Conservation (phyloP, 2,113 vertebrate genomes). For the Callocephalon fimbriatum region DNA sequence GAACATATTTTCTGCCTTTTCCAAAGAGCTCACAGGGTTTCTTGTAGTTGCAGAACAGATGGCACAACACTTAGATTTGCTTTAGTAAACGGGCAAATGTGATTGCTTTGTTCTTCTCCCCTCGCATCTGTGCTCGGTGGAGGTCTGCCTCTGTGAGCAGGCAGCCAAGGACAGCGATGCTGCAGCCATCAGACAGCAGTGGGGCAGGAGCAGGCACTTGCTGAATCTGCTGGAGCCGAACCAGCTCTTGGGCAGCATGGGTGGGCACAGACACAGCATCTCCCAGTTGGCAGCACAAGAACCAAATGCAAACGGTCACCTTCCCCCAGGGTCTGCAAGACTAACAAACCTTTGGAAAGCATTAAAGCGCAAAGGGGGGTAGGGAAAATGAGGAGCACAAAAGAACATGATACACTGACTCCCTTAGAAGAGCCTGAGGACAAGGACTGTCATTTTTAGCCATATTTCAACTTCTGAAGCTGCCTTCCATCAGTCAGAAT, state of each 20-base stretch:
- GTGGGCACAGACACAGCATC: background rate
- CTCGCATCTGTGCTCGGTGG: background rate
- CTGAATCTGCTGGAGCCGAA: background rate
- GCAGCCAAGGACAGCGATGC: background rate
- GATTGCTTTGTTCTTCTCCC: background rate
- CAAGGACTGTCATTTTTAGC: slow-evolving; percentile 2
- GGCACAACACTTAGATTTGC: background rate
- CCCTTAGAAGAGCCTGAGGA: slow-evolving; percentile 31
- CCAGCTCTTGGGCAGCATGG: fast-evolving
- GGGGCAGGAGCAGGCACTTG: fast-evolving
- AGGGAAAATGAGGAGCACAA: background rate
- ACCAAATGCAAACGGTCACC: fast-evolving
- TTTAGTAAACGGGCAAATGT: background rate
- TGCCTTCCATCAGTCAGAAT: slow-evolving; percentile 14
- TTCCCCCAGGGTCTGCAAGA: background rate
- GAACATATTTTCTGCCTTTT: background rate
- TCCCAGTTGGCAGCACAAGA: background rate
- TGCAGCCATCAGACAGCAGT: background rate
- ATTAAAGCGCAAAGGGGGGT: background rate
- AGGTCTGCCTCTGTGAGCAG: background rate
- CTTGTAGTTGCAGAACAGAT: slow-evolving; percentile 12
- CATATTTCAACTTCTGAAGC: slow-evolving; percentile 32
- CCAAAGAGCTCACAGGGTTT: background rate
- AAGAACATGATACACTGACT: background rate
- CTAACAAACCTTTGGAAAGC: background rate